Evolutionary conservation across 2,888 invertebrate species (phyloP).

Genomic region (Gerris lacustris): DNA sequence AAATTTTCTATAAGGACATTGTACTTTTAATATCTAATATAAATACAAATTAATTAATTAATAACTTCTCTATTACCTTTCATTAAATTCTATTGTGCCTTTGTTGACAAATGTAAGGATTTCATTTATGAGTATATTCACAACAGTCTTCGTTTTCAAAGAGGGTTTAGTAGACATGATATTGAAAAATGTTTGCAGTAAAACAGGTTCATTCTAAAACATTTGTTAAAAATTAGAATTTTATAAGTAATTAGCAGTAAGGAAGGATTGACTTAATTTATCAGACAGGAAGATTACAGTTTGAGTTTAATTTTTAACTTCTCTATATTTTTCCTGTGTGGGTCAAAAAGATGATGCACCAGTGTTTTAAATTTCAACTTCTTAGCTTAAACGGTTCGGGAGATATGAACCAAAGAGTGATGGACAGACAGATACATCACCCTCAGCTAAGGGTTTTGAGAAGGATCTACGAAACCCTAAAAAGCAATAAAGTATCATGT

Average conservation of each 20-base stretch:
- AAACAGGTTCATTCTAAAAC: constrained; percentile 45
- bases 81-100: constrained; percentile 44
- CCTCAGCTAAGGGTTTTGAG: no score
- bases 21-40: background rate
- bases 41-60: background rate
- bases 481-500: no score
- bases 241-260: no score
- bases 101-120: constrained; percentile 54
- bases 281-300: no score
- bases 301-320: no score
- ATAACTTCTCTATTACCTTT: constrained; percentile 43
- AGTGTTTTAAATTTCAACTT: no score
- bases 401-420: no score
- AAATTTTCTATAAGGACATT: background rate
- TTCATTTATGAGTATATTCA: constrained; percentile 59
- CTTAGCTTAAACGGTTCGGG: no score
- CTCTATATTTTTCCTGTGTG: no score
- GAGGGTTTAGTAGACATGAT: constrained; percentile 39
- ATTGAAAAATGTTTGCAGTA: constrained; percentile 46
- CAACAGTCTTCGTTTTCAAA: constrained; percentile 46
- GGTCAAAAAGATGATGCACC: no score
- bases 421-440: no score
- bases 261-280: background rate
- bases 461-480: no score
- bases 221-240: constrained; percentile 7